phyloP scores from a whole-genome alignment of 1,140 invertebrate genomes.

The Ladona fulva region DNA sequence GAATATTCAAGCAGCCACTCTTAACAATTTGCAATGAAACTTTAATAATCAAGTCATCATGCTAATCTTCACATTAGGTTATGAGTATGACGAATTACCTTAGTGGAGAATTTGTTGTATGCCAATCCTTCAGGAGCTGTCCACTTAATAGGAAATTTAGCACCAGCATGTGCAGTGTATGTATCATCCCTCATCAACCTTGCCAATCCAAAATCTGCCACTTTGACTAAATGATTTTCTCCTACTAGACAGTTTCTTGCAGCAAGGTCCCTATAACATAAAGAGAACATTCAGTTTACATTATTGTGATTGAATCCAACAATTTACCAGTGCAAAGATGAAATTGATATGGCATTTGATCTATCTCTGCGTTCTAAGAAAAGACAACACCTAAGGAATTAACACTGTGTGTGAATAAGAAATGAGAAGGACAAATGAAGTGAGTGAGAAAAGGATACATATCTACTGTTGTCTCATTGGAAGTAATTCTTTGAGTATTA shows the following conservation, averaged over 20 bases:
- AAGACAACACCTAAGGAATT: no score
- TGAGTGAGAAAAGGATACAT: no score
- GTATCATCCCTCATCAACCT: conserved; percentile 94
- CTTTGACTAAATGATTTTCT: conserved; percentile 87
- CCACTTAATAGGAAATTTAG: conserved; percentile 99
- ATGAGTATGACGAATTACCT: no score
- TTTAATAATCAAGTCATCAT: no score
- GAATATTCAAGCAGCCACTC: no score
- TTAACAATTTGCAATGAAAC: no score
- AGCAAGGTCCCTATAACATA: conserved; percentile 74
- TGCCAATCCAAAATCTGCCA: conserved; percentile 96
- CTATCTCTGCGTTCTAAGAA: no score
- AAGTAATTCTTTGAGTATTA: no score
- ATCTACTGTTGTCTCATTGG: no score
- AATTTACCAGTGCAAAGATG: conserved; percentile 5
- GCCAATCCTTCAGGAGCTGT: conserved; percentile 97
- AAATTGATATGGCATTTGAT: neutral
- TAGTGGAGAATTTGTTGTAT: conserved; percentile 98
- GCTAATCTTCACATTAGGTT: no score
- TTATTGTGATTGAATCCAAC: neutral
- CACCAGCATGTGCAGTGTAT: conserved; percentile 95
- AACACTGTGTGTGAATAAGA: no score
- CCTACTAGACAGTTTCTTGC: conserved; percentile 97
- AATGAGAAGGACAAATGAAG: no score
- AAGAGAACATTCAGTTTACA: conserved; percentile 11